Percentiles rank a stretch among this genome's conserved stretches.
Evolutionary conservation across 1,140 invertebrate species (phyloP).

Genomic region (Gonatopus flavifemur): DNA sequence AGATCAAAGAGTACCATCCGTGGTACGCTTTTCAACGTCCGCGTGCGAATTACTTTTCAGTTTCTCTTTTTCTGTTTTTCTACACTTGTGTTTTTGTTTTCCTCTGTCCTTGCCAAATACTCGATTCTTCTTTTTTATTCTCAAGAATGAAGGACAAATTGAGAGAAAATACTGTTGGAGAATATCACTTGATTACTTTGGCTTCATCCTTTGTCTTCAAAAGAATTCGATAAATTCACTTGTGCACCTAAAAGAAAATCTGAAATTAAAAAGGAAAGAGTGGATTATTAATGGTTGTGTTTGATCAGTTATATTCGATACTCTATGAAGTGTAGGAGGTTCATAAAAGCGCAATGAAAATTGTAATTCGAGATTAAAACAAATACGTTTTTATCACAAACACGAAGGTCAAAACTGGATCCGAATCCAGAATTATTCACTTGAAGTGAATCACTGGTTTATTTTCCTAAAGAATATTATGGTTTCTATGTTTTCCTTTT

Average conservation of each 20-base stretch:
- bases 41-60: constrained; percentile 4
- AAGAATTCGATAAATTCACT: constrained; percentile 11
- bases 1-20: constrained; percentile 15
- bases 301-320: too few relatives aligned
- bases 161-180: constrained; percentile 26
- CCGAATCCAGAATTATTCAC: too few relatives aligned
- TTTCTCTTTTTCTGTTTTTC: neutral
- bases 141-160: constrained; percentile 9
- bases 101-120: neutral
- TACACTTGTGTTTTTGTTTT: neutral
- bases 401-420: too few relatives aligned
- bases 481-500: too few relatives aligned
- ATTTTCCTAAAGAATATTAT: too few relatives aligned
- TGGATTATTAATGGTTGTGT: too few relatives aligned
- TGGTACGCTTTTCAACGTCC: constrained; percentile 6
- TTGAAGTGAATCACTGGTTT: too few relatives aligned
- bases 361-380: too few relatives aligned
- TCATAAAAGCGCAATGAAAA: too few relatives aligned
- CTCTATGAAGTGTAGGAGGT: too few relatives aligned
- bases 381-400: too few relatives aligned
- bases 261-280: constrained; percentile 7
- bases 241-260: too few relatives aligned
- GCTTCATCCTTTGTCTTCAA: constrained; percentile 15
- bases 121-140: neutral
- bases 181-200: constrained; percentile 39